Percentiles rank a stretch among this genome's conserved stretches.
phyloP scores from a whole-genome alignment of 2,113 vertebrate genomes.

The Nyctibius bracteatus region DNA sequence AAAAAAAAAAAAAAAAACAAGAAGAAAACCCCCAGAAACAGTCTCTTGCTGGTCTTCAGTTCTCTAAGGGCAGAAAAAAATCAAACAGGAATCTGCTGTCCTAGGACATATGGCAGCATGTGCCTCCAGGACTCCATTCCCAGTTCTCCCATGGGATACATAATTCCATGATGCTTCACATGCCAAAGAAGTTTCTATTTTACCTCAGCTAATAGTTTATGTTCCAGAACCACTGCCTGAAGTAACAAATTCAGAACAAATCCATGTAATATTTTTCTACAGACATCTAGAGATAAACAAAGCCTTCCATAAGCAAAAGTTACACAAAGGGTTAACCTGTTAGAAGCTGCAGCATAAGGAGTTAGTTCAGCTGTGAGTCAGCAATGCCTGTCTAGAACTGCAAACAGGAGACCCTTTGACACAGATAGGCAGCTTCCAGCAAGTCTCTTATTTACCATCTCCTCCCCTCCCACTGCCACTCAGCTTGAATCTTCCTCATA shows the following conservation, averaged over 20 bases:
- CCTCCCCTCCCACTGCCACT: background rate
- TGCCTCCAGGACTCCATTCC: background rate
- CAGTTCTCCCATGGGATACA: background rate
- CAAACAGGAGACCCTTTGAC: conserved; percentile 38
- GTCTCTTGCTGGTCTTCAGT: background rate
- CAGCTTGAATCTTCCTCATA: background rate
- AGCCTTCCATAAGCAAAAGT: background rate
- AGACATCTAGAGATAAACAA: background rate
- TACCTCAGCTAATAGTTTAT: background rate
- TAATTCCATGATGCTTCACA: background rate
- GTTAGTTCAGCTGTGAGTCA: conserved; percentile 51
- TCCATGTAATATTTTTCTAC: background rate
- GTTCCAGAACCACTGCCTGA: background rate
- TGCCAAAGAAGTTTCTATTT: conserved; percentile 4
- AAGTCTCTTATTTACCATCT: conserved; percentile 7
- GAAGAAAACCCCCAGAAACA: background rate
- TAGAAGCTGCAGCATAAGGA: background rate
- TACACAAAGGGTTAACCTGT: background rate
- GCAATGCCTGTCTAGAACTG: conserved; percentile 46
- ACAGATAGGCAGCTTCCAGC: conserved; percentile 28
- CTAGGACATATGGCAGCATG: background rate
- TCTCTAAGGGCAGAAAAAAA: background rate
- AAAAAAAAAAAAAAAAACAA: background rate
- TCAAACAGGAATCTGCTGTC: background rate
- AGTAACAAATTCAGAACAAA: background rate